phyloP scores from a whole-genome alignment of 1,140 invertebrate species.

The Trichomalopsis sarcophagae region DNA sequence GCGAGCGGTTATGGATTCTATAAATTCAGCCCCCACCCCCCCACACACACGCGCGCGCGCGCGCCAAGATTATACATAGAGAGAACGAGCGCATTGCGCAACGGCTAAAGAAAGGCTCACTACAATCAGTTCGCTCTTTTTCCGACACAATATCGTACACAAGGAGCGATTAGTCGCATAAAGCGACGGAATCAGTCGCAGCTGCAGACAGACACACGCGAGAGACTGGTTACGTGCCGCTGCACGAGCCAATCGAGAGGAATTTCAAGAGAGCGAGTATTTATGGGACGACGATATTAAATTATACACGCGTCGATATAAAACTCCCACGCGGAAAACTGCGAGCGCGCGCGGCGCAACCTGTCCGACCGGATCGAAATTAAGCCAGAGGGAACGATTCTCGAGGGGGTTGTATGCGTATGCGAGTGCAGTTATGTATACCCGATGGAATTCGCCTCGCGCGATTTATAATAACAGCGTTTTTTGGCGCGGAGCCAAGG shows the following conservation, averaged over 20 bases:
- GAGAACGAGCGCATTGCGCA: too few relatives aligned
- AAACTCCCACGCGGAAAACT: background rate
- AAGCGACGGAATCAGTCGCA: background rate
- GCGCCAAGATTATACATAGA: too few relatives aligned
- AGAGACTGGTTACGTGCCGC: background rate
- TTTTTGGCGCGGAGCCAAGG: slow-evolving; percentile 1
- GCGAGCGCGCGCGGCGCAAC: background rate
- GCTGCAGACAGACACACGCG: background rate
- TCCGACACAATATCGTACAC: background rate
- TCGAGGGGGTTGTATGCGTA: background rate
- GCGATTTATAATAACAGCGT: too few relatives aligned
- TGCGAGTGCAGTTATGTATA: background rate
- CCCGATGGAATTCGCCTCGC: background rate
- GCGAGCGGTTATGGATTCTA: too few relatives aligned
- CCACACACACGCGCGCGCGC: too few relatives aligned
- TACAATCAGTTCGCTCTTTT: too few relatives aligned
- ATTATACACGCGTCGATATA: background rate
- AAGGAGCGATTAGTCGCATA: slow-evolving; percentile 4
- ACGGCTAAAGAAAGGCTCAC: too few relatives aligned
- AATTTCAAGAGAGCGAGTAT: slow-evolving; percentile 1
- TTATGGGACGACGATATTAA: slow-evolving; percentile 9
- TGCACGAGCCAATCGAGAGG: background rate
- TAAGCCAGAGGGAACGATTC: background rate
- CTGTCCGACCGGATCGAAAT: slow-evolving; percentile 7
- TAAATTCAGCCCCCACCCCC: too few relatives aligned